A percentile compares a stretch with the other conserved stretches of the same genome.
Evolutionary conservation across 2,888 invertebrate species (phyloP).

Genomic region (Plutella xylostella): DNA sequence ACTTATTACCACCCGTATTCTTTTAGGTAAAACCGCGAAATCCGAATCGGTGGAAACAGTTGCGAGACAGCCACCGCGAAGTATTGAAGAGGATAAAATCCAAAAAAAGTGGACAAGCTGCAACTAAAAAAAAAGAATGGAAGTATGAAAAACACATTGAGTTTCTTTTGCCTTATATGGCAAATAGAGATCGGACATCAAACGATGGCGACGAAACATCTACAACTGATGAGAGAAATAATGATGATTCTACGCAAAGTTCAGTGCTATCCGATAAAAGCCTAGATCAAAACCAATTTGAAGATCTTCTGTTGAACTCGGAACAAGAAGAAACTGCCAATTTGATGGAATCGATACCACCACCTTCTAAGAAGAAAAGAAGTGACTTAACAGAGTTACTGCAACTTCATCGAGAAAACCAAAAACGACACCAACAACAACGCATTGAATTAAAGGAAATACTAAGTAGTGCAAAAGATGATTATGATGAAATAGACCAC

Average conservation of each 20-base stretch:
- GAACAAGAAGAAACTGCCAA: too few species aligned
- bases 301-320: too few species aligned
- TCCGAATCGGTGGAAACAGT: slow-evolving; percentile 18
- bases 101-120: slow-evolving; percentile 17
- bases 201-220: slow-evolving; percentile 7
- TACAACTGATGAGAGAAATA: slow-evolving; percentile 15
- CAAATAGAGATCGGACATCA: slow-evolving; percentile 13
- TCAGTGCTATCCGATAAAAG: too few species aligned
- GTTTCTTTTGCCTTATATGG: slow-evolving; percentile 13
- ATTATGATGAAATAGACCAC: slow-evolving; percentile 15
- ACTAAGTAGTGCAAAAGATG: slow-evolving; percentile 14
- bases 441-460: slow-evolving; percentile 14
- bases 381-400: slow-evolving; percentile 5
- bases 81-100: slow-evolving; percentile 15
- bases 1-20: slow-evolving; percentile 11
- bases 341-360: slow-evolving; percentile 14
- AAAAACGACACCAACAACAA: slow-evolving; percentile 15
- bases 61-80: slow-evolving; percentile 18
- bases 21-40: slow-evolving; percentile 15
- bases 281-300: too few species aligned
- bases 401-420: slow-evolving; percentile 15
- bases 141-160: slow-evolving; percentile 15
- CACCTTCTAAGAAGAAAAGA: slow-evolving; percentile 12
- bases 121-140: slow-evolving; percentile 14
- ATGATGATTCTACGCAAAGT: too few species aligned